phyloP scores from a whole-genome alignment of 2,888 invertebrate genomes.

The Poecilobothrus nobilitatus region DNA sequence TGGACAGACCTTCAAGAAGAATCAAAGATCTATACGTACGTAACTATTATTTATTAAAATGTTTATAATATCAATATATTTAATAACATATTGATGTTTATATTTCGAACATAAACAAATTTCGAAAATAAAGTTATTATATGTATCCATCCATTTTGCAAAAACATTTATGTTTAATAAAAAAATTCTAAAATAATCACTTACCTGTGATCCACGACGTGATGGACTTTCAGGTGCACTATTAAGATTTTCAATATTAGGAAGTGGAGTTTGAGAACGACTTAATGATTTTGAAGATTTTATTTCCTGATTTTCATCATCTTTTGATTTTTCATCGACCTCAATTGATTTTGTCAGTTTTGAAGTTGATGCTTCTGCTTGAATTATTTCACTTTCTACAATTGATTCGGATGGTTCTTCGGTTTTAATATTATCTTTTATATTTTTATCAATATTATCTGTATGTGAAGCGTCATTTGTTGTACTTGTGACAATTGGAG shows the following conservation, averaged over 20 bases:
- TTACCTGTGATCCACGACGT: constrained; percentile 27
- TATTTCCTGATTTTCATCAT: neutral
- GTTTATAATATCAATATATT: too few relatives aligned
- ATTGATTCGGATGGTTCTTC: neutral
- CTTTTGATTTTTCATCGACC: neutral
- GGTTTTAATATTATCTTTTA: neutral
- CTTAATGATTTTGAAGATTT: constrained; percentile 2
- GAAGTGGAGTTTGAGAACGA: constrained; percentile 15
- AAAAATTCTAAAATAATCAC: constrained; percentile 8
- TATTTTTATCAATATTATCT: neutral
- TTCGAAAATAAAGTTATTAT: too few relatives aligned
- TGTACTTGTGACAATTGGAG: neutral
- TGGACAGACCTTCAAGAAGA: too few relatives aligned
- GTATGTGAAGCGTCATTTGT: neutral
- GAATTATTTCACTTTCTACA: neutral
- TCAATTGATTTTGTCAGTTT: neutral
- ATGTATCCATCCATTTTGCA: too few relatives aligned
- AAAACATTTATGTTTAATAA: too few relatives aligned
- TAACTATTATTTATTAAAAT: too few relatives aligned
- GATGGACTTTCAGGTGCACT: constrained; percentile 22
- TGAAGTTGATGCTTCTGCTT: too few relatives aligned
- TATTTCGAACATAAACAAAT: too few relatives aligned
- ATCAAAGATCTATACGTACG: too few relatives aligned
- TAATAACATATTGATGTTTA: too few relatives aligned
- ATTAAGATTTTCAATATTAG: neutral